phyloP scores from a whole-genome alignment of 37 sponge, comb jelly and placozoan genomes.

The Bolinopsis microptera region DNA sequence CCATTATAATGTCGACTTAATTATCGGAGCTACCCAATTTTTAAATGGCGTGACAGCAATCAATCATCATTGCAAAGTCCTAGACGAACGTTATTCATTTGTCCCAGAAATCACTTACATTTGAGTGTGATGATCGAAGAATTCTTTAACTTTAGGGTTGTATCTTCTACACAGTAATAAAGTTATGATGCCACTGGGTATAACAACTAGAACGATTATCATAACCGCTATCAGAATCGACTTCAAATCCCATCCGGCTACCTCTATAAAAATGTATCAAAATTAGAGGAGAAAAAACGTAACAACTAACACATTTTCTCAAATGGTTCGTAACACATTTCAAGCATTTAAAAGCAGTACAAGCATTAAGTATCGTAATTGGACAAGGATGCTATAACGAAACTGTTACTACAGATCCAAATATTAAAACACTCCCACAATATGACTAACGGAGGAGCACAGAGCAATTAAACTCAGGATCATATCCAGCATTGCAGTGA shows the following conservation, averaged over 20 bases:
- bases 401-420: no score
- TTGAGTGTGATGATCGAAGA: neutral
- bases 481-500: slow-evolving; percentile 58
- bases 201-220: neutral
- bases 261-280: neutral
- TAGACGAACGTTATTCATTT: no score
- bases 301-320: no score
- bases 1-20: no score
- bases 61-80: no score
- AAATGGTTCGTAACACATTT: no score
- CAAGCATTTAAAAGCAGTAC: no score
- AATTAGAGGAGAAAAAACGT: neutral
- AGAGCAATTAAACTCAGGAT: slow-evolving; percentile 5
- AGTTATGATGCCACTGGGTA: neutral
- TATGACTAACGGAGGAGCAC: slow-evolving; percentile 26
- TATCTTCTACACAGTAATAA: neutral
- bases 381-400: no score
- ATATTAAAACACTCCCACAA: no score
- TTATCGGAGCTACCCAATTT: no score
- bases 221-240: slow-evolving; percentile 22
- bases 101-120: slow-evolving; percentile 53
- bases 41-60: no score
- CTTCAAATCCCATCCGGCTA: neutral
- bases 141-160: neutral
- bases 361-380: no score